These are phyloP conservation scores for Tautogolabrus adspersus DNA, from an alignment of 2,113 vertebrate genomes.

Conservation along the genomic window DNA sequence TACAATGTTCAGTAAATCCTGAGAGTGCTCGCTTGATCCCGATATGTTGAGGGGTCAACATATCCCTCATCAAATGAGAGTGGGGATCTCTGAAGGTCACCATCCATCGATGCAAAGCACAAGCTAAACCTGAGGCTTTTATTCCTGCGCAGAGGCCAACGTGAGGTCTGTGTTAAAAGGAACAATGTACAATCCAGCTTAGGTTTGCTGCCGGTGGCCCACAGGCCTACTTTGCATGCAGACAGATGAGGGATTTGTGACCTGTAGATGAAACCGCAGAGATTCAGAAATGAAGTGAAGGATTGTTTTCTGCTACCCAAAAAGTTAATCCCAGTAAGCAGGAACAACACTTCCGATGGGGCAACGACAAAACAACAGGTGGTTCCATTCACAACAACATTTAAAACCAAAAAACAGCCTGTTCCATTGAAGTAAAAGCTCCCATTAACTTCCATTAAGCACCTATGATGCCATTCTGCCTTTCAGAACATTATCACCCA, in stretches of 20 bases:
- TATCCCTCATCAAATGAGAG: background rate
- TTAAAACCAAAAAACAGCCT: background rate
- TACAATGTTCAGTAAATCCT: slow-evolving; percentile 26
- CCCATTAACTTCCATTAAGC: slow-evolving; percentile 58
- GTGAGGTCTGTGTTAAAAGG: slow-evolving; percentile 45
- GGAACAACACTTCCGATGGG: slow-evolving; percentile 39
- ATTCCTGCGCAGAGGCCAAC: slow-evolving; percentile 22
- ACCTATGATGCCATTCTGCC: slow-evolving; percentile 29
- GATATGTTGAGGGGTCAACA: background rate
- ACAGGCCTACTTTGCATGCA: slow-evolving; percentile 33
- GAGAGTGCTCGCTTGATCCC: background rate
- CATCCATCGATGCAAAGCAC: background rate
- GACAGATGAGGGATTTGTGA: slow-evolving; percentile 60
- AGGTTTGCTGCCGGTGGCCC: background rate
- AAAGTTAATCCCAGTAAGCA: slow-evolving; percentile 62
- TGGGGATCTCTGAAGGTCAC: slow-evolving; percentile 13
- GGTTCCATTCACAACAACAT: slow-evolving; percentile 52
- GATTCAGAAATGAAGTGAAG: slow-evolving; percentile 31
- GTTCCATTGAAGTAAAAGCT: slow-evolving; percentile 64
- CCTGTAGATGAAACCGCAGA: slow-evolving; percentile 41
- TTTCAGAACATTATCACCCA: slow-evolving; percentile 16
- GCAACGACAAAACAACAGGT: slow-evolving; percentile 53
- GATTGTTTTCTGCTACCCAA: slow-evolving; percentile 38
- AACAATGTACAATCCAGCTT: slow-evolving; percentile 40
- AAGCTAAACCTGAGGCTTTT: slow-evolving; percentile 3